Percentiles rank a stretch among this genome's conserved stretches.
Conservation (phyloP, 2,113 vertebrate genomes). For the Mirza zaza region DNA sequence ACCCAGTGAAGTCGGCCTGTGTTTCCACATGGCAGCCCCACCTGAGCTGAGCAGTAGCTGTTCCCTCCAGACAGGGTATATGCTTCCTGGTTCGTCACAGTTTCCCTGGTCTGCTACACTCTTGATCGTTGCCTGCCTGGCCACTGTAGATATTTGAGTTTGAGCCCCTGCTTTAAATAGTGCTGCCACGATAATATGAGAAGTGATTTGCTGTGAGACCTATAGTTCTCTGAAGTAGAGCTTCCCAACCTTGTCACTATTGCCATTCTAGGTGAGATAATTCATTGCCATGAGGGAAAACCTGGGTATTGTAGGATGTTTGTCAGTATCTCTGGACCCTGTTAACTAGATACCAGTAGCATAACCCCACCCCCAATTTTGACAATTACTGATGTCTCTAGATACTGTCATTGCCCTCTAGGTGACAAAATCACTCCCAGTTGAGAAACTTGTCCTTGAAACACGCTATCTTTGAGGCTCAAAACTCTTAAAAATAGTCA, state of each 20-base stretch:
- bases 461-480: neutral
- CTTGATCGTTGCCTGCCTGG: neutral
- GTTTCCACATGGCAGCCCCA: neutral
- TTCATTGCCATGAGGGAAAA: neutral
- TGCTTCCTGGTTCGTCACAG: rapidly evolving
- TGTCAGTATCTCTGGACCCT: neutral
- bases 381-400: neutral
- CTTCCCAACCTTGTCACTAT: neutral
- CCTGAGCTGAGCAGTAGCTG: too few species aligned
- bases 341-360: neutral
- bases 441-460: neutral
- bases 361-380: neutral
- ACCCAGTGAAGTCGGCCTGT: neutral
- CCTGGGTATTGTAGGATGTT: too few species aligned
- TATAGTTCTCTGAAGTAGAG: neutral
- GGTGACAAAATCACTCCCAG: neutral
- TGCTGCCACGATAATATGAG: neutral
- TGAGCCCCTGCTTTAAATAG: neutral
- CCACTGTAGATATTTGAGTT: neutral
- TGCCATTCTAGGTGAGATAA: neutral
- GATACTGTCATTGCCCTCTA: neutral
- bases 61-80: neutral
- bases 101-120: neutral
- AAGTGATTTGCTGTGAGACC: neutral
- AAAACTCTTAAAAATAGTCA: neutral